phyloP scores from a whole-genome alignment of 2,888 invertebrate species.

The Lasioglossum figueresi region DNA sequence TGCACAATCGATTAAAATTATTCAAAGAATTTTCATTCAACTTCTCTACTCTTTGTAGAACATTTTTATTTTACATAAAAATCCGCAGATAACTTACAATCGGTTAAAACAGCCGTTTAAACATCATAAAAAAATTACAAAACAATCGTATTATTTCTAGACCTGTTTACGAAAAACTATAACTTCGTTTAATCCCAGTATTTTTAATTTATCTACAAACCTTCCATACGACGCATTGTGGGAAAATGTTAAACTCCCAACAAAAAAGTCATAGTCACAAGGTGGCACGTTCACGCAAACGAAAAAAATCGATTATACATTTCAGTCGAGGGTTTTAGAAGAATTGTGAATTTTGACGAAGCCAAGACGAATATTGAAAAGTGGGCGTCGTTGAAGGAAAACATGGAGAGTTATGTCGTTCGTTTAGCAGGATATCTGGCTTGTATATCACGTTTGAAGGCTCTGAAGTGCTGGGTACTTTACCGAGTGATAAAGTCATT shows the following conservation, averaged over 20 bases:
- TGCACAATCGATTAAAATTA: neutral
- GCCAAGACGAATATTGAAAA: neutral
- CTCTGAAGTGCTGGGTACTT: conserved; percentile 1
- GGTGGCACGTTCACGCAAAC: neutral
- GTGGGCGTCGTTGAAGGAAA: neutral
- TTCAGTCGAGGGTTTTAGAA: neutral
- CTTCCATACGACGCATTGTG: neutral
- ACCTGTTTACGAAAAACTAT: no score
- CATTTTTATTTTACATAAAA: neutral
- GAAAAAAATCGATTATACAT: neutral
- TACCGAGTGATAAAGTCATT: conserved; percentile 6
- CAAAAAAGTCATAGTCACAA: neutral
- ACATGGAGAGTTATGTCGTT: neutral
- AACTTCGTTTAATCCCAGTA: no score
- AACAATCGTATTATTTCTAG: no score
- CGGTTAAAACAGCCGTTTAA: neutral
- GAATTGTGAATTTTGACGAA: neutral
- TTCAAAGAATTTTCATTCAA: neutral
- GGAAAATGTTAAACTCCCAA: neutral
- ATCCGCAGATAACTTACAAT: neutral
- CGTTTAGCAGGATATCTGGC: conserved; percentile 18
- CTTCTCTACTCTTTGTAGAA: neutral
- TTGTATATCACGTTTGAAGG: conserved; percentile 21
- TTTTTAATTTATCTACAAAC: neutral
- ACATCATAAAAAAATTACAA: neutral